Base-by-base conservation (phyloP, 2,888 invertebrate species). In the Pristionchus maxplancki region DNA sequence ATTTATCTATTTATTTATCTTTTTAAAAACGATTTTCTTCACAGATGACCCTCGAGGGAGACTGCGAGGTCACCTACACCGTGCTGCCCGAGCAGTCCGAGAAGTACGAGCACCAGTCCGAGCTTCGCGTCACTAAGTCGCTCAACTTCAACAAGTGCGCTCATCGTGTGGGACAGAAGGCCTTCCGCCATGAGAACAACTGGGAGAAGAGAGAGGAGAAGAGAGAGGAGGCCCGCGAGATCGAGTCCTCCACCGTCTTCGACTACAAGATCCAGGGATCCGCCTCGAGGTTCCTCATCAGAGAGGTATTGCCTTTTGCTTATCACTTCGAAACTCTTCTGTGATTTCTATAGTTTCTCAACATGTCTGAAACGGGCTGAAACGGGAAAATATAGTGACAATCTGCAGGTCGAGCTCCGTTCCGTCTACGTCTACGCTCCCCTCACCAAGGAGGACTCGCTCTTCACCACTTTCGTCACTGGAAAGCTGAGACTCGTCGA, bases 81-180 rank as follows among this genome's bases (percentile, higher is more conserved):
- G 88, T 90, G 20, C 64, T 90, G 34, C 78, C 74, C 58, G n/a
- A 31, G n/a, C 1, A 0, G 1, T 9, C 24, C 24, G 44, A 48
- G 28, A 0, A 37, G 8, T 5, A 84, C 53, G 74, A 89, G 31
- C 67, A 40, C 71, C 37, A 84, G 53, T 88, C 86, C 62, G 74
- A 89, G 34, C 90, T 89, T 53, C 84, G 89, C 67, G 89, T 90
- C 89, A 90, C 90, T 89, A 92, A 92, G 86, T 89, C 95, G 53
- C 93, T 95, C 90, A 95, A 95, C 94, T 95, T 95, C 92, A 94
- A 95, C 88, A 94, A 94, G 89, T 95, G 95, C 93, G 89, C 89
- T 88, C 89, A 93, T 84, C 93, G 94, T 89, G 94, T 95, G 37
- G 90, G 90, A 34, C 67, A 84, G 62, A 50, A 67, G 24, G 37